Percentiles rank a stretch among this genome's conserved stretches.
Conservation (phyloP, 2,797 vertebrate genomes). For the Mormyrops attenuatus region DNA sequence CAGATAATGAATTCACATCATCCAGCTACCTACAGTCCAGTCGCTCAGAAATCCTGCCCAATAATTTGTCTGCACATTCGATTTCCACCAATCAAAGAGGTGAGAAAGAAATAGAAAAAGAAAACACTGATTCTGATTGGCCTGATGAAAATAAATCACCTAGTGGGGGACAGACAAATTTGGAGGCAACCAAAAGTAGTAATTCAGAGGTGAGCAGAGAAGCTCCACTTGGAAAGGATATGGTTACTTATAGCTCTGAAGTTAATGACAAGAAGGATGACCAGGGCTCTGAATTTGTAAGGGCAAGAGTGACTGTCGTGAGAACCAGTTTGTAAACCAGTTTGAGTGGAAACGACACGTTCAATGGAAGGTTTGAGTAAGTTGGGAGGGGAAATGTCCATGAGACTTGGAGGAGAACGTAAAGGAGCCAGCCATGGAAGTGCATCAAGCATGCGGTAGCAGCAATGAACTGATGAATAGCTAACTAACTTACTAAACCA, state of each 20-base stretch:
- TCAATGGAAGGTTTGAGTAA: slow-evolving; percentile 8
- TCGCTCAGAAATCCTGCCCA: background rate
- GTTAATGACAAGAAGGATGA: slow-evolving; percentile 20
- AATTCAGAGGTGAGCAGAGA: slow-evolving; percentile 27
- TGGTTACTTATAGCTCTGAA: slow-evolving; percentile 15
- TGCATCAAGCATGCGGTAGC: background rate
- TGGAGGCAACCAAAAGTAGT: slow-evolving; percentile 28
- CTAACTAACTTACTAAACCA: slow-evolving; percentile 15
- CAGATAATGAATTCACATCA: background rate
- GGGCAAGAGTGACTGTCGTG: slow-evolving; percentile 54
- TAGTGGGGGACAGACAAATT: background rate
- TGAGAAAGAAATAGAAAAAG: slow-evolving; percentile 7
- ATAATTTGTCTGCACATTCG: background rate
- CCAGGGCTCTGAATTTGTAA: slow-evolving; percentile 49
- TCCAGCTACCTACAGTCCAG: background rate
- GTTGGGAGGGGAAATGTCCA: background rate
- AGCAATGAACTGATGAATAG: background rate
- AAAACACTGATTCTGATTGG: background rate
- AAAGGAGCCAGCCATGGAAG: background rate
- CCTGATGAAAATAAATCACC: background rate
- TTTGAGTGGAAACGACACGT: slow-evolving; percentile 22
- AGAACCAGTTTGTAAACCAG: slow-evolving; percentile 58
- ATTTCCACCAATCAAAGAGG: background rate
- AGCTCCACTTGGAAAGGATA: slow-evolving; percentile 19
- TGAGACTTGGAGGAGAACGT: background rate